Evolutionary conservation across 2,113 vertebrate genomes (phyloP), one percentile per base, ranked within the genome.

Genomic region (Leiothrix lutea): DNA sequence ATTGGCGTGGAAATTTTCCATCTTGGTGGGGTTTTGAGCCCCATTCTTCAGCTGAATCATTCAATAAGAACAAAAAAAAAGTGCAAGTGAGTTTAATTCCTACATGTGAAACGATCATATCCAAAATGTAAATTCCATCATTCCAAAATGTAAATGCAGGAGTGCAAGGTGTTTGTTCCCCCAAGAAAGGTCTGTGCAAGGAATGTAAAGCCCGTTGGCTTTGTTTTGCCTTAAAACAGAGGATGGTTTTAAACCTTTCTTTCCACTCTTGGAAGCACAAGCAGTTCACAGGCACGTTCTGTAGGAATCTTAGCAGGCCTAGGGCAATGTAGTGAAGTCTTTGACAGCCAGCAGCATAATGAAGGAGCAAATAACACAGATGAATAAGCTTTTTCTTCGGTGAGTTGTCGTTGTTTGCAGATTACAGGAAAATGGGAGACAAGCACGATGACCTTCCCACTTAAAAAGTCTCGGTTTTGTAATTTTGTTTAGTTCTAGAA

Each of bases 321-420:
- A 71, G 71, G 79, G 88, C 80, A 66, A n/a, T 42, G 51, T 9
- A 62, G 69, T 48, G 69, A 86, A 93, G 77, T 60, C 72, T 88
- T 67, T 96, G 95, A 92, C 87, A 96, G 67, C 6, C 2, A 92
- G 64, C 22, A 86, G 23, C 18, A 71, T 81, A 95, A 96, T 60
- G 93, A 93, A 84, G 77, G 61, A 94, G 80, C 53, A 90, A 79
- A 90, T 80, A 83, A 79, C 70, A 92, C 54, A 94, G 89, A 92
- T 84, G 61, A 90, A 15, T 47, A 86, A 87, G 36, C 14, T 47
- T 89, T 50, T 54, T 54, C 51, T 86, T 66, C 2, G 61, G 51
- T 88, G 53, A 28, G 25, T 94, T 47, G 20, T 38, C 66, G 56
- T 75, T 90, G 29, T 69, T 88, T 87, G 70, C 3, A 6, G 77